These are phyloP conservation scores for Antechinus flavipes DNA, from an alignment of 2,113 vertebrate species.

Conservation along the genomic window DNA sequence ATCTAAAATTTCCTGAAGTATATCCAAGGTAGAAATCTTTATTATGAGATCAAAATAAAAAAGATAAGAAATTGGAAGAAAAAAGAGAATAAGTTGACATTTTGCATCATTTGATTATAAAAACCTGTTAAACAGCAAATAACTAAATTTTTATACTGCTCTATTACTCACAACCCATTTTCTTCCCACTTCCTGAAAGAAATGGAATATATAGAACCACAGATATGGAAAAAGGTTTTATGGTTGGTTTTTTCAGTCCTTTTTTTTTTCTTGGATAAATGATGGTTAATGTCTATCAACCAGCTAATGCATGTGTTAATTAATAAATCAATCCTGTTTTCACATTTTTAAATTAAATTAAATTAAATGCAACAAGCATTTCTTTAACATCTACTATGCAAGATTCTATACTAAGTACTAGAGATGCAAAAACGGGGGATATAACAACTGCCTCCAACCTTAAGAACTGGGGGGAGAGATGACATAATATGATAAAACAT, in stretches of 20 bases:
- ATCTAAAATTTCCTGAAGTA: conserved; percentile 26
- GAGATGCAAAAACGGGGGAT: background rate
- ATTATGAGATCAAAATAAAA: conserved; percentile 18
- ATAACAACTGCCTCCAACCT: background rate
- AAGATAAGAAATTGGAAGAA: background rate
- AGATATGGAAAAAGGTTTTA: background rate
- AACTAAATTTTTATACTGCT: background rate
- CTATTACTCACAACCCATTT: background rate
- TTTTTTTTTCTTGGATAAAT: background rate
- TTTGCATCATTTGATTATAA: background rate
- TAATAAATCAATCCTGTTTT: background rate
- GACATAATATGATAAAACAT: background rate
- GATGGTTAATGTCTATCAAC: background rate
- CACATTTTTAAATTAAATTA: background rate
- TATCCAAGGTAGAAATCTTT: conserved; percentile 30
- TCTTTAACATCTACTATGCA: background rate
- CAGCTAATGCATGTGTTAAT: background rate
- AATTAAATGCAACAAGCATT: background rate
- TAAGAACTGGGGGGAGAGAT: background rate
- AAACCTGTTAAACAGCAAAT: background rate
- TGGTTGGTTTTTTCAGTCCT: background rate
- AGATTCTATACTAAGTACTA: background rate
- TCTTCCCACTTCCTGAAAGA: background rate
- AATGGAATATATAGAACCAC: conserved; percentile 30
- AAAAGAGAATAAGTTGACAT: conserved; percentile 34